A percentile compares a stretch with the other conserved stretches of the same genome.
Conservation (phyloP, 1,140 invertebrate genomes). For the Trichomalopsis sarcophagae region DNA sequence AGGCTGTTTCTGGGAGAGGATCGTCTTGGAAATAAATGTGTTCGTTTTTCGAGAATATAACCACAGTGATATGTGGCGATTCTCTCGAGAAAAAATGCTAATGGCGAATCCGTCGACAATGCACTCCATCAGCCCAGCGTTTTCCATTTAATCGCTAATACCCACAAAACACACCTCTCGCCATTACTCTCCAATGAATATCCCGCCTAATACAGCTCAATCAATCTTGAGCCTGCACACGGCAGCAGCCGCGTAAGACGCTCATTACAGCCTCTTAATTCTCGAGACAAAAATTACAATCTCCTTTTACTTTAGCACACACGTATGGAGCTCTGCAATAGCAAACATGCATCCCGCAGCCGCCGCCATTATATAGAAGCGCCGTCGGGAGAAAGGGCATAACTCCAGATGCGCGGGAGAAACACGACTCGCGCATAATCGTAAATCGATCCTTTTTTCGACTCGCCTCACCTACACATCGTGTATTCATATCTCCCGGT, state of each 20-base stretch:
- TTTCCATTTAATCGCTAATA: no score
- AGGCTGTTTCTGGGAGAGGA: no score
- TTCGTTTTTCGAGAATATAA: no score
- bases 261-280: neutral
- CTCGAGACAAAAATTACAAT: neutral
- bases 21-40: no score
- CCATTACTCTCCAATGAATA: no score
- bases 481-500: neutral
- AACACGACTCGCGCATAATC: slow-evolving; percentile 42
- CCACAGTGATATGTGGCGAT: no score
- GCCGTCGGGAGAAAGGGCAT: neutral
- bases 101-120: no score
- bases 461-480: neutral
- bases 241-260: neutral
- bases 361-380: neutral
- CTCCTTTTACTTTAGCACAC: neutral
- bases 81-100: no score
- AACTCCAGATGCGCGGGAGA: slow-evolving; percentile 41
- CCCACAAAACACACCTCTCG: no score
- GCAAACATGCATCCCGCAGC: neutral
- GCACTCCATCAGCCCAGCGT: no score
- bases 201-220: neutral
- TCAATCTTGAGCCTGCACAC: neutral
- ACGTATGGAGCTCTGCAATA: neutral
- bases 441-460: slow-evolving; percentile 44